Conservation (phyloP, 2,888 invertebrate genomes). For the Galerucella calmariensis region DNA sequence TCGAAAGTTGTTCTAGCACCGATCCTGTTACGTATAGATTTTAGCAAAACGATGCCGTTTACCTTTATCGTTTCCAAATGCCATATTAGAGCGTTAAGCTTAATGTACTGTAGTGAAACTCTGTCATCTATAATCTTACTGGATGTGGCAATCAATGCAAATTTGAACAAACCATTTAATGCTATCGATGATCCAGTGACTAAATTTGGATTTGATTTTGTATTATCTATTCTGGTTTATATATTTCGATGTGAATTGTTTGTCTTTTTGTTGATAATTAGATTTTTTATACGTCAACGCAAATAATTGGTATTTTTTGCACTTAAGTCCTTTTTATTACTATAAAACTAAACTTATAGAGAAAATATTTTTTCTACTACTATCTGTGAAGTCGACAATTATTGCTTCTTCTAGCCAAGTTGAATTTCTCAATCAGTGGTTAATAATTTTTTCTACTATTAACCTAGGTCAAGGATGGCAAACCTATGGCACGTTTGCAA, state of each 20-base stretch:
- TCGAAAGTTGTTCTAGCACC: not conserved
- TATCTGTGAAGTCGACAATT: too few species aligned
- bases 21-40: conserved; percentile 2
- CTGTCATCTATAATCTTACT: not conserved
- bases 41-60: conserved; percentile 5
- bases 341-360: too few species aligned
- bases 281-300: not conserved
- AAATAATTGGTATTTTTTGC: too few species aligned
- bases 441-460: too few species aligned
- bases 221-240: not conserved
- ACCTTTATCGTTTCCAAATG: not conserved
- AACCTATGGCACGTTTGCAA: too few species aligned
- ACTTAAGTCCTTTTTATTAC: too few species aligned
- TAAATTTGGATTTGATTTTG: not conserved
- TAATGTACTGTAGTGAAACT: conserved; percentile 10
- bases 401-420: too few species aligned
- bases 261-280: not conserved
- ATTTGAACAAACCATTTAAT: not conserved
- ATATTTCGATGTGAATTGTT: not conserved
- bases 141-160: not conserved
- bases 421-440: too few species aligned
- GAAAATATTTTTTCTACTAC: too few species aligned
- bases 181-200: not conserved
- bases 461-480: too few species aligned
- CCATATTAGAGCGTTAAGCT: conserved; percentile 6